These are phyloP conservation scores for Phortica variegata DNA, from an alignment of 1,140 invertebrate genomes.

Conservation along the genomic window DNA sequence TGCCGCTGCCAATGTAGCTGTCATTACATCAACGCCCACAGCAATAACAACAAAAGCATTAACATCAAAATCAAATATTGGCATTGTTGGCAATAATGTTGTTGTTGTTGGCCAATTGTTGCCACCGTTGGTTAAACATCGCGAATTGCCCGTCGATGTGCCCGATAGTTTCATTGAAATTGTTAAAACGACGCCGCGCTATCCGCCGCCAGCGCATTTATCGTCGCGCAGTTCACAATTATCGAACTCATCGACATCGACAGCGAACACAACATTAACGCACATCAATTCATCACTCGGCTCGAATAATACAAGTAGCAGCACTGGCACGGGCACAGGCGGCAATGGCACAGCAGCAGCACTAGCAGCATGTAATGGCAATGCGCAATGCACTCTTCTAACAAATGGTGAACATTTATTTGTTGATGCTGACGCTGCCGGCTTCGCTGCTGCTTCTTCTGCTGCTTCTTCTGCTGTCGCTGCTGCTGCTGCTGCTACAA, in stretches of 20 bases:
- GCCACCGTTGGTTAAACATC: slow-evolving; percentile 53
- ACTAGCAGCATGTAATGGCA: not conserved
- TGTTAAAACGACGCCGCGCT: slow-evolving; percentile 72
- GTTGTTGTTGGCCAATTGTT: slow-evolving; percentile 6
- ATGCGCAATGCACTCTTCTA: too few species aligned
- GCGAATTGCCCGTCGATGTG: slow-evolving; percentile 75
- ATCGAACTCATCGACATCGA: slow-evolving; percentile 39
- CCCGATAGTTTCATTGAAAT: slow-evolving; percentile 75
- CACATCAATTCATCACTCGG: too few species aligned
- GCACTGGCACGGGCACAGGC: not conserved
- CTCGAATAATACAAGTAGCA: too few species aligned
- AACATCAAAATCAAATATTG: slow-evolving; percentile 8
- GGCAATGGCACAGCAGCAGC: not conserved
- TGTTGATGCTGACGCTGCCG: too few species aligned
- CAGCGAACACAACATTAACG: slow-evolving; percentile 51
- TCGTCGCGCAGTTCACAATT: slow-evolving; percentile 45
- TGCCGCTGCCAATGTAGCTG: too few species aligned
- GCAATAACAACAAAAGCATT: not conserved
- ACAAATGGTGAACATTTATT: too few species aligned
- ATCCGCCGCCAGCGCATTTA: slow-evolving; percentile 62
- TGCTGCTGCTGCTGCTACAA: slow-evolving; percentile 2
- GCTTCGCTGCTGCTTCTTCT: not conserved
- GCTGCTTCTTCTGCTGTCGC: slow-evolving; percentile 12
- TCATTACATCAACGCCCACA: slow-evolving; percentile 17
- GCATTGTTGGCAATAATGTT: not conserved